These are phyloP conservation scores for Epirrhoe tristata DNA, from an alignment of 2,888 invertebrate species.

Conservation along the genomic window DNA sequence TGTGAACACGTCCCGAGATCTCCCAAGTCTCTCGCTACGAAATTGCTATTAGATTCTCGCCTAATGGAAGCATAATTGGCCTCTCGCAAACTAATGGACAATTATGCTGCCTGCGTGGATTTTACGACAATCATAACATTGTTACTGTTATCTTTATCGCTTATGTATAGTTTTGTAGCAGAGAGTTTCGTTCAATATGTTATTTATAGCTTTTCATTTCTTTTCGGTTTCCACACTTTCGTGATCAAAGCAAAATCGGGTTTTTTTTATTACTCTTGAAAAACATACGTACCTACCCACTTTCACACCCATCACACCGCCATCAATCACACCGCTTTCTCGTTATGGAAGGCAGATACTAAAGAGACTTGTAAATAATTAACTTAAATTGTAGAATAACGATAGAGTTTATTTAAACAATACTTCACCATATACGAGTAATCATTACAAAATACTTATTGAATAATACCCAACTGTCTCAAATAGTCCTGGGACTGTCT, in stretches of 20 bases:
- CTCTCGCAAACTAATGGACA: conserved; percentile 82
- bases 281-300: neutral
- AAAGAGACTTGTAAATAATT: no score
- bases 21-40: conserved; percentile 54
- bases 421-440: no score
- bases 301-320: no score
- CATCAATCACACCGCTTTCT: no score
- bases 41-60: conserved; percentile 82
- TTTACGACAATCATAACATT: conserved; percentile 65
- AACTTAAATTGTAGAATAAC: no score
- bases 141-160: conserved; percentile 49
- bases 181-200: conserved; percentile 22
- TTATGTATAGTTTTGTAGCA: conserved; percentile 24
- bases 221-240: neutral
- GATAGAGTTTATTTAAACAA: no score
- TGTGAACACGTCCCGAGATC: conserved; percentile 35
- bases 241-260: neutral
- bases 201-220: conserved; percentile 9
- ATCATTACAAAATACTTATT: no score
- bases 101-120: conserved; percentile 70
- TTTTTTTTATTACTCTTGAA: neutral
- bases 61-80: conserved; percentile 82
- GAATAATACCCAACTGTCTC: no score
- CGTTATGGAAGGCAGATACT: no score
- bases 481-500: no score